These are phyloP conservation scores for Perdita meconis DNA, from an alignment of 2,888 invertebrate species.

Conservation along the genomic window DNA sequence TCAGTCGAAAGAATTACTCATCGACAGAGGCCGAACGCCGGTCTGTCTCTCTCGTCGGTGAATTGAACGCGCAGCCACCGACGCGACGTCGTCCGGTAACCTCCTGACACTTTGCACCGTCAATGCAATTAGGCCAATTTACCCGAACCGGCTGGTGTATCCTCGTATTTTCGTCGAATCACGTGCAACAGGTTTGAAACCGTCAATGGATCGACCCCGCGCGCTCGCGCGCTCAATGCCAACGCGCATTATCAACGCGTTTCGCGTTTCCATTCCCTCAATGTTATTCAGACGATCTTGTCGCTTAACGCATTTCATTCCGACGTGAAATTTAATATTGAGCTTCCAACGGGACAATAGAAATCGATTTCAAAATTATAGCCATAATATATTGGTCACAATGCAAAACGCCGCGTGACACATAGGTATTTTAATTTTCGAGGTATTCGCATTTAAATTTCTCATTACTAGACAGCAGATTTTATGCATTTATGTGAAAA, in stretches of 20 bases:
- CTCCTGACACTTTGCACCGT: constrained; percentile 35
- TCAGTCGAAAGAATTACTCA: constrained; percentile 64
- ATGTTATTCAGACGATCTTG: constrained; percentile 13
- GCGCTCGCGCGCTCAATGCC: constrained; percentile 35
- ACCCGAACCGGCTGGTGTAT: constrained; percentile 11
- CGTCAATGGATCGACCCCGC: constrained; percentile 44
- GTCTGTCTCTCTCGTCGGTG: constrained; percentile 42
- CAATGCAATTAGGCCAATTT: constrained; percentile 54
- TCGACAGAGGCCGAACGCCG: constrained; percentile 53
- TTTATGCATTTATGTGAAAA: too few relatives aligned
- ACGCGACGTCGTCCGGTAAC: constrained; percentile 15
- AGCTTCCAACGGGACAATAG: too few relatives aligned
- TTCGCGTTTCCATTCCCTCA: constrained; percentile 25
- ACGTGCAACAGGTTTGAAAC: constrained; percentile 48
- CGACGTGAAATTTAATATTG: too few relatives aligned
- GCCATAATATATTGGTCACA: too few relatives aligned
- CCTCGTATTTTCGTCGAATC: constrained; percentile 43
- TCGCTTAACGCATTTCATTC: too few relatives aligned
- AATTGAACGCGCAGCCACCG: constrained; percentile 46
- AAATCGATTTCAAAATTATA: too few relatives aligned
- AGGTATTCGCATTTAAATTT: too few relatives aligned
- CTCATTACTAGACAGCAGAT: too few relatives aligned
- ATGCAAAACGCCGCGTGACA: too few relatives aligned
- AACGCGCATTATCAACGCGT: constrained; percentile 16
- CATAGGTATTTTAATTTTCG: too few relatives aligned